Conservation (phyloP, 2,797 vertebrate genomes). For the Manis crassicaudata region DNA sequence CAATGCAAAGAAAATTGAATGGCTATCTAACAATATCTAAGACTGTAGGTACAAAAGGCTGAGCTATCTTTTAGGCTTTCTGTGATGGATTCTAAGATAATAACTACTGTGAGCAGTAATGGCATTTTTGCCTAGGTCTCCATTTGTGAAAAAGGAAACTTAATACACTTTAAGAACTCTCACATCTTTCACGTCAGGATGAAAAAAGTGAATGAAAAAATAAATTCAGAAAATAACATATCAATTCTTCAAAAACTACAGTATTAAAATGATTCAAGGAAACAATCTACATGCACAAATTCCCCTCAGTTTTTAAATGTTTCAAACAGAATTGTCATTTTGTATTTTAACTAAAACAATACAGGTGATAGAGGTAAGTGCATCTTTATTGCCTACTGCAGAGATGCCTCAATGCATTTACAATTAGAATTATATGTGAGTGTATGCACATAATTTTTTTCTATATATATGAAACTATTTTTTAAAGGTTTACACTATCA, state of each 20-base stretch:
- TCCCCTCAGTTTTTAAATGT: slow-evolving; percentile 10
- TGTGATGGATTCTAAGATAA: slow-evolving; percentile 10
- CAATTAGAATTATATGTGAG: slow-evolving; percentile 64
- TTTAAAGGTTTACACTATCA: slow-evolving; percentile 75
- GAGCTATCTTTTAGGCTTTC: slow-evolving; percentile 51
- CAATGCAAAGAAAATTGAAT: slow-evolving; percentile 70
- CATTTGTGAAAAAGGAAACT: slow-evolving; percentile 43
- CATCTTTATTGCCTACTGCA: background rate
- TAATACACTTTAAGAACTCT: slow-evolving; percentile 9
- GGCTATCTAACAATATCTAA: slow-evolving; percentile 67
- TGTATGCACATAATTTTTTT: slow-evolving; percentile 64
- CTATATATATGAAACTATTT: slow-evolving; percentile 12
- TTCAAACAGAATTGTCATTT: slow-evolving; percentile 4
- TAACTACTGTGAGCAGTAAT: background rate
- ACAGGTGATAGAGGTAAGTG: background rate
- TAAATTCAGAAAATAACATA: slow-evolving; percentile 52
- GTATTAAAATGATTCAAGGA: slow-evolving; percentile 35
- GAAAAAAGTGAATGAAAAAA: background rate
- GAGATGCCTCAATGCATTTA: slow-evolving; percentile 54
- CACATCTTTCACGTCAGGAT: slow-evolving; percentile 23
- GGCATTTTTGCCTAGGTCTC: slow-evolving; percentile 42
- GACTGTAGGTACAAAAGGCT: slow-evolving; percentile 63
- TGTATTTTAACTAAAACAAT: slow-evolving; percentile 53
- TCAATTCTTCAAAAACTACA: slow-evolving; percentile 37
- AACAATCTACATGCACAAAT: slow-evolving; percentile 23